Conservation (phyloP, 2,113 vertebrate species). For the Scartelaos histophorus region DNA sequence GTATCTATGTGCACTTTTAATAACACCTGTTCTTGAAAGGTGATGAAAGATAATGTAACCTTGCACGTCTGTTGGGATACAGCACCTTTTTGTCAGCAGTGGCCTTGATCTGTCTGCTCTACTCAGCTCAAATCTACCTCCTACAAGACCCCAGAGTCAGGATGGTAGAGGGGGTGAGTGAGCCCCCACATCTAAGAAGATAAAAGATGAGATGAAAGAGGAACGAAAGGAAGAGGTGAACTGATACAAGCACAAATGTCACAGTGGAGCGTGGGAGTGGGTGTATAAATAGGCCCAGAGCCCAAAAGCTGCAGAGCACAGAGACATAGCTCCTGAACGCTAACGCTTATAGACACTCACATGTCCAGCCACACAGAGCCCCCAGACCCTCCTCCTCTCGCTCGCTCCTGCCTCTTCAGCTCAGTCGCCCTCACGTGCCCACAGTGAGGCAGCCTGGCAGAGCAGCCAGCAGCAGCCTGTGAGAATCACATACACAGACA, state of each 20-base stretch:
- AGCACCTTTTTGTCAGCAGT: slow-evolving; percentile 20
- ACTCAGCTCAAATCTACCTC: not conserved
- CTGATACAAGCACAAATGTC: slow-evolving; percentile 29
- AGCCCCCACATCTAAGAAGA: slow-evolving; percentile 4
- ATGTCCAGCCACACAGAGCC: slow-evolving; percentile 46
- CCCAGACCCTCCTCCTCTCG: slow-evolving; percentile 9
- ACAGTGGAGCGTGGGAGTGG: slow-evolving; percentile 31
- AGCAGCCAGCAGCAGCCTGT: slow-evolving; percentile 2
- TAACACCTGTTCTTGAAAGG: not conserved
- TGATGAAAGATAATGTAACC: not conserved
- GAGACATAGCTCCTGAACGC: slow-evolving; percentile 12
- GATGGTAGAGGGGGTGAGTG: slow-evolving; percentile 18
- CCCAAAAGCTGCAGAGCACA: slow-evolving; percentile 31
- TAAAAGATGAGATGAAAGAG: slow-evolving; percentile 3
- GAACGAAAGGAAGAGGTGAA: not conserved
- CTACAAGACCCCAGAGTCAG: slow-evolving; percentile 14
- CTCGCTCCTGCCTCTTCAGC: slow-evolving; percentile 5
- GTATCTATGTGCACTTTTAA: not conserved
- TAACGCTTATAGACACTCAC: slow-evolving; percentile 46
- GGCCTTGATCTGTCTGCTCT: slow-evolving; percentile 38
- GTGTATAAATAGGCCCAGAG: slow-evolving; percentile 43
- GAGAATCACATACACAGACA: slow-evolving; percentile 1
- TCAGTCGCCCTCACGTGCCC: slow-evolving; percentile 36
- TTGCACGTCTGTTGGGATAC: slow-evolving; percentile 1
- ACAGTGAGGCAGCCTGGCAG: slow-evolving; percentile 12